Evolutionary conservation across 2,113 vertebrate species (phyloP).

Genomic region (Pteruthius melanotis): DNA sequence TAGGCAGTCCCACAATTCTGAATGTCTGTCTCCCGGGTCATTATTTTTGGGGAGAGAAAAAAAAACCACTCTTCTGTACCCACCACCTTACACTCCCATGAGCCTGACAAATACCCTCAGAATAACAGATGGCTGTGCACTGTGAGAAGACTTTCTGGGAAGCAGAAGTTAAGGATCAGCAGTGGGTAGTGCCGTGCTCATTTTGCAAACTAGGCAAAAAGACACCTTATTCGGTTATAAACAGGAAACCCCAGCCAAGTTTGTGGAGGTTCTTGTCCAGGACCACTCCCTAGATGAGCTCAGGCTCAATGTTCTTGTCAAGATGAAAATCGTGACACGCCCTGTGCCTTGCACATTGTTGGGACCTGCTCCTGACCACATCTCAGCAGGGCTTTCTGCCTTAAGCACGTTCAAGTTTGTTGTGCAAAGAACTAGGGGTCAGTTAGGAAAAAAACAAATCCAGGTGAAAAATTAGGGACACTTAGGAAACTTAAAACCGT

Average conservation of each 20-base stretch:
- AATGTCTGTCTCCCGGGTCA: not conserved
- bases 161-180: not conserved
- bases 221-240: not conserved
- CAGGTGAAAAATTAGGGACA: not conserved
- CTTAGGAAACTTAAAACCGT: not conserved
- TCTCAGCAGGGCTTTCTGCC: not conserved
- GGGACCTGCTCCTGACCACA: constrained; percentile 4
- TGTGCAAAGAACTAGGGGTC: not conserved
- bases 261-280: not conserved
- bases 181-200: not conserved
- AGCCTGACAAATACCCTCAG: not conserved
- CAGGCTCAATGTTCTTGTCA: not conserved
- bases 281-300: constrained; percentile 1
- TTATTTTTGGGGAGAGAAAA: not conserved
- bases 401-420: not conserved
- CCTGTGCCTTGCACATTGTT: not conserved
- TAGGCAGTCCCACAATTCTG: not conserved
- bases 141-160: not conserved
- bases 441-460: not conserved
- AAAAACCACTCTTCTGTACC: not conserved
- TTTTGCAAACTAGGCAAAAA: not conserved
- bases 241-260: constrained; percentile 30
- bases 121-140: not conserved
- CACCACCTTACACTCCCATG: too few relatives aligned
- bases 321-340: constrained; percentile 4